These are phyloP conservation scores for Byasa hedistus DNA, from an alignment of 2,888 invertebrate genomes.

Conservation along the genomic window DNA sequence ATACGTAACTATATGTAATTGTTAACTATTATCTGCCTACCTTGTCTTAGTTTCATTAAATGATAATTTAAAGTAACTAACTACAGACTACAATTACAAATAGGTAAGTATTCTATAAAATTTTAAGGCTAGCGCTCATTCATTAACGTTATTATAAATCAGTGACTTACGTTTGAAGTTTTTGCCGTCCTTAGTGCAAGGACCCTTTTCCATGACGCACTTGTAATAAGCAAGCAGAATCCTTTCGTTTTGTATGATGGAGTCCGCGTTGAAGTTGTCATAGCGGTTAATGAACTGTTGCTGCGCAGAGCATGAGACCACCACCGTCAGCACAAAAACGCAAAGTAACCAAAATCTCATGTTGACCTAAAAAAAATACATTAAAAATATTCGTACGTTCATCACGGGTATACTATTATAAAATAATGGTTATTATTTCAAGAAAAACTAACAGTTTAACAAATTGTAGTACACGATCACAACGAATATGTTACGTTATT, in stretches of 20 bases:
- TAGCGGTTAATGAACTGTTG: slow-evolving; percentile 58
- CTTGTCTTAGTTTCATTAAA: background rate
- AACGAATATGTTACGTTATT: background rate
- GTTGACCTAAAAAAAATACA: slow-evolving; percentile 1
- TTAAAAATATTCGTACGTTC: background rate
- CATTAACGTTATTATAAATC: background rate
- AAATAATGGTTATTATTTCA: too few species aligned
- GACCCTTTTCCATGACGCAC: slow-evolving; percentile 75
- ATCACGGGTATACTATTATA: too few species aligned
- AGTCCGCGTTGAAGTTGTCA: slow-evolving; percentile 71
- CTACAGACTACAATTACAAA: too few species aligned
- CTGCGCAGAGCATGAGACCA: slow-evolving; percentile 56
- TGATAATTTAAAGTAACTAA: too few species aligned
- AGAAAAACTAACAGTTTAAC: background rate
- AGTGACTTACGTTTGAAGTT: slow-evolving; percentile 68
- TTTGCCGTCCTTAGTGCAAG: slow-evolving; percentile 73
- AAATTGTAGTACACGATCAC: background rate
- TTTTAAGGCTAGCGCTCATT: background rate
- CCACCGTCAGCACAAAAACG: slow-evolving; percentile 60
- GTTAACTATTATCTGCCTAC: background rate
- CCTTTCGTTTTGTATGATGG: slow-evolving; percentile 69
- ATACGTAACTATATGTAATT: background rate
- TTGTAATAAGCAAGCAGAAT: slow-evolving; percentile 74
- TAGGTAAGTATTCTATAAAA: too few species aligned
- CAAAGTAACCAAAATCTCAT: slow-evolving; percentile 58